Conservation (phyloP, 2,797 vertebrate species). For the Halcyon leucocephala region DNA sequence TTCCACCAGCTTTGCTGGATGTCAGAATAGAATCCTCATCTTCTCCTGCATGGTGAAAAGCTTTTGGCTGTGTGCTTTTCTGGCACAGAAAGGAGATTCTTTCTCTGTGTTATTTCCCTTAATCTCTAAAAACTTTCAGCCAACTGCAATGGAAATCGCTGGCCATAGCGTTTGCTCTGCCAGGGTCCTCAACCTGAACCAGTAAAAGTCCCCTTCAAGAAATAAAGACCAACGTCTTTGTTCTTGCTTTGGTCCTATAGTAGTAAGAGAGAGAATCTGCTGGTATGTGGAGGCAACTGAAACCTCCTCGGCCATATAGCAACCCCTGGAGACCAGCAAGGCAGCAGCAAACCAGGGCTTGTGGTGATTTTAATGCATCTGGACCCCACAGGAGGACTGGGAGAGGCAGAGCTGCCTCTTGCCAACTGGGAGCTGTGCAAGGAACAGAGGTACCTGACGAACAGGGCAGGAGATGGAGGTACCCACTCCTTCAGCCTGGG, state of each 20-base stretch:
- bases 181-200: neutral
- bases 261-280: accelerated
- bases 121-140: neutral
- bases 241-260: neutral
- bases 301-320: neutral
- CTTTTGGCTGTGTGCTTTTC: neutral
- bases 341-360: neutral
- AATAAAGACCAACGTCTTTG: neutral
- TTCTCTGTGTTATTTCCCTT: neutral
- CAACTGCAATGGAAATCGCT: neutral
- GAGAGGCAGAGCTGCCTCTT: neutral
- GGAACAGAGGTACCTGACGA: neutral
- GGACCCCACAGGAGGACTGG: accelerated
- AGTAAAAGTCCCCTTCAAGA: neutral
- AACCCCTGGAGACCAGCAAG: neutral
- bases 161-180: neutral
- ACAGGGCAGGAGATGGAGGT: accelerated
- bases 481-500: accelerated
- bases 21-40: neutral
- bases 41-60: neutral
- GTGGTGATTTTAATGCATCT: neutral
- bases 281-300: accelerated
- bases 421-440: neutral
- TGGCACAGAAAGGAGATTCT: neutral
- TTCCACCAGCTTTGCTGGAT: neutral